Conservation (phyloP, 1,140 invertebrate species). For the Philopotamus ludificatus region DNA sequence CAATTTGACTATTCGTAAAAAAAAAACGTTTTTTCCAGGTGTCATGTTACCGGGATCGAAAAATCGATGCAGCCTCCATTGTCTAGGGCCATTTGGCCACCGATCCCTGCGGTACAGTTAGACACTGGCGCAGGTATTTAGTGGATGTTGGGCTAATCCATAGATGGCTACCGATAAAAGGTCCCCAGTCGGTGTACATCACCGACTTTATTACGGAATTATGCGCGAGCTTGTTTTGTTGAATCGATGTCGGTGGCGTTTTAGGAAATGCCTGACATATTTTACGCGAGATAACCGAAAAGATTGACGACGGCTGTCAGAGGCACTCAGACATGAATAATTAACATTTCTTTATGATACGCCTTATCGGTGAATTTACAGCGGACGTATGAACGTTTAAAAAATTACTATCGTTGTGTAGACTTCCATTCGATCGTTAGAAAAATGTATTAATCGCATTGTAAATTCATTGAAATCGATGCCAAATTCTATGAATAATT, state of each 20-base stretch:
- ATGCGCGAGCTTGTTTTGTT: constrained; percentile 13
- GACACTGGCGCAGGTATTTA: not conserved
- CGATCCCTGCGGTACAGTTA: too few relatives aligned
- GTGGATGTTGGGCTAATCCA: constrained; percentile 1
- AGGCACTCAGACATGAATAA: constrained; percentile 3
- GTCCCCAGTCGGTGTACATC: constrained; percentile 21
- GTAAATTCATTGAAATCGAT: too few relatives aligned
- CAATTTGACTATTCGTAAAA: not conserved
- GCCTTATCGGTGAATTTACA: not conserved
- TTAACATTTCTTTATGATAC: not conserved
- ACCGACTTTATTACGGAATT: constrained; percentile 31
- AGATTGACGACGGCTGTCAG: constrained; percentile 10
- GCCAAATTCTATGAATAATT: too few relatives aligned
- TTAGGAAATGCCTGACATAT: constrained; percentile 16
- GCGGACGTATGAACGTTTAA: not conserved
- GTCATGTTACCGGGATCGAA: constrained; percentile 6
- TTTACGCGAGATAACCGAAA: constrained; percentile 12
- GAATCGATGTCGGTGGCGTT: constrained; percentile 13
- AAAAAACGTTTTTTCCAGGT: not conserved
- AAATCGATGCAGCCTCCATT: not conserved
- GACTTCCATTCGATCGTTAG: too few relatives aligned
- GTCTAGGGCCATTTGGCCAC: too few relatives aligned
- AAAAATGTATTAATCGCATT: too few relatives aligned
- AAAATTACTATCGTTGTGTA: not conserved
- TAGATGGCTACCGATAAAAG: constrained; percentile 29